Base-by-base conservation (phyloP, 1,140 invertebrate species). In the Trypoxylus dichotomus region DNA sequence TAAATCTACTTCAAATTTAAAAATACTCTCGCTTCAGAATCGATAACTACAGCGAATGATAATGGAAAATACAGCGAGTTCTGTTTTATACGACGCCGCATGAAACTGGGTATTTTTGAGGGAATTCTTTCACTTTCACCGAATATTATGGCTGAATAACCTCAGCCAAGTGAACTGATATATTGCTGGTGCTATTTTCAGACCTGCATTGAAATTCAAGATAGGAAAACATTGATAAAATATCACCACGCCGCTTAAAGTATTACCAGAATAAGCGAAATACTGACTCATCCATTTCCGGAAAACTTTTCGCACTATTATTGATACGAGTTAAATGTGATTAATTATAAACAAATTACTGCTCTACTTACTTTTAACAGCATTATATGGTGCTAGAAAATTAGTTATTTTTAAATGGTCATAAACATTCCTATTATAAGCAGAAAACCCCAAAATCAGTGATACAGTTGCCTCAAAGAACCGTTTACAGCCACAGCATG, bases 1-100 rank as follows among this genome's bases (percentile, higher is more conserved):
- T 68, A 68, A 68, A 68, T 68, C 27, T 68, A 25, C 60, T 68
- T 27, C 60, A 68, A 54, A 68, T 68, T 68, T 68, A 68, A 24
- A 68, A 68, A 25, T 24, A 68, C 24, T 68, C 27, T 2, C 60
- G 60, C 60, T 2, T 68, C 60, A n/a, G 60, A 68, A 68, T 29
- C 60, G 60, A 29, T 68, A 68, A 21, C 21, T 68, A 68, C 19
- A 68, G 27, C 11, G 27, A 68, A 29, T 68, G 60, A 68, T 68
- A 68, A 68, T 68, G 60, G 60, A 68, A 29, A 68, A 68, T 24
- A 68, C 60, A 29, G 11, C 19, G 13, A 29, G 60, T 68, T 68
- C 60, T 68, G 60, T 68, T 68, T 68, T 29, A 29, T 68, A 11
- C 24, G 60, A 68, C 47, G 19, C 21, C 11, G 27, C 21, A 24